Base-by-base conservation (phyloP, 2,113 vertebrate species). In the Todiramphus chloris region DNA sequence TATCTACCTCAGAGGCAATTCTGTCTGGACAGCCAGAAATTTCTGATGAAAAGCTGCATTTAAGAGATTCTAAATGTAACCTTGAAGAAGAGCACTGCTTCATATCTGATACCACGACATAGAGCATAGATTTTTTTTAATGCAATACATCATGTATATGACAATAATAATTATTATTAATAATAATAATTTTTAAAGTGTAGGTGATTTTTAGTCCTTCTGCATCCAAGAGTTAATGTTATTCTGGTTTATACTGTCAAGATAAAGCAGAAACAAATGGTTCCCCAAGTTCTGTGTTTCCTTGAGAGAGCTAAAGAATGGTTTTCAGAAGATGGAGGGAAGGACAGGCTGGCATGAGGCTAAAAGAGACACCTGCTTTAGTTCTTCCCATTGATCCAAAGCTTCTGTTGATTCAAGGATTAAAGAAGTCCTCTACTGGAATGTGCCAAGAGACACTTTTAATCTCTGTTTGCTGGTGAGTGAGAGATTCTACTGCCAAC, bases 371-470 rank as follows among this genome's bases (percentile, higher is more conserved):
- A 96, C 76, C 90, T 92, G 79, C 83, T 81, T 82, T 78, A 6
- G 0, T 59, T 82, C 86, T 91, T 96, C 95, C 73, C 77, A 87
- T 93, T 90, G 88, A 96, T 94, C 75, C 90, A 93, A 91, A 91
- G 62, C 80, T 95, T 81, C 89, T 97, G 89, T 90, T 94, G 83
- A 95, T 93, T 85, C 66, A 69, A 51, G 64, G 68, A 93, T 92
- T 63, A 97, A 96, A 96, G 92, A 87, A 92, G 78, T 91, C 35
- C 80, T 76, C 68, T 10, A 72, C 74, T 91, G 80, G 48, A 80
- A 82, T 93, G 73, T 89, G 83, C 92, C 80, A 94, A 81, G 90
- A 96, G 81, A 90, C 48, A 80, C 75, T 94, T 96, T 94, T 94
- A 94, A 96, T 95, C 91, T 94, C 56, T 91, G 79, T 87, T 67